Conservation (phyloP, 2,113 vertebrate species). For the Takifugu flavidus region DNA sequence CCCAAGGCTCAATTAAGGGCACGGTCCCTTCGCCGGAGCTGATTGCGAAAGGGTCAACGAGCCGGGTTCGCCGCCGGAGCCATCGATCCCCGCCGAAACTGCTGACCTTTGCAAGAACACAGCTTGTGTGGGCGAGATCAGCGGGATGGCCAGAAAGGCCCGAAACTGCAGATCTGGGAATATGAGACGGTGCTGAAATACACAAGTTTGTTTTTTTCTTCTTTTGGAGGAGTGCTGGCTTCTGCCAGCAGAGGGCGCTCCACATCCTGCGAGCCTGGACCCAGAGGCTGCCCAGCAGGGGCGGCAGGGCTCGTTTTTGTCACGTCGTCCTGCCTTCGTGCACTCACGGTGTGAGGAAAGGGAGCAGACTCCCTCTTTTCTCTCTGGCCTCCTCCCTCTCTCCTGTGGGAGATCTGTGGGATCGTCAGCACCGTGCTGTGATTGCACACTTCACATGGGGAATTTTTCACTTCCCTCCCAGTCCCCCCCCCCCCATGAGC, state of each 20-base stretch:
- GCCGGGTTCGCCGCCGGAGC: constrained; percentile 31
- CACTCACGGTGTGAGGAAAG: too few relatives aligned
- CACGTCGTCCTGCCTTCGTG: not conserved
- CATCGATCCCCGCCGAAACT: constrained; percentile 43
- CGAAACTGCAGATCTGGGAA: constrained; percentile 3
- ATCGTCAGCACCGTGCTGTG: too few relatives aligned
- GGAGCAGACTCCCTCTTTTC: not conserved
- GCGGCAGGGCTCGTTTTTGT: constrained; percentile 1
- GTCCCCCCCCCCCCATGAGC: not conserved
- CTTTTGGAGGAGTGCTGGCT: not conserved
- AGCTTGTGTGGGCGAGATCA: constrained; percentile 6
- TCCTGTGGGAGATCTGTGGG: not conserved
- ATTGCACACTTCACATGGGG: too few relatives aligned
- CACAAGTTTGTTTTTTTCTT: too few relatives aligned
- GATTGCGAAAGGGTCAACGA: constrained; percentile 52
- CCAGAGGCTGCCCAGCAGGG: constrained; percentile 47
- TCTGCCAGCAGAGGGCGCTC: constrained; percentile 68
- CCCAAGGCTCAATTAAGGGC: constrained; percentile 54
- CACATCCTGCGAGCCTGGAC: constrained; percentile 30
- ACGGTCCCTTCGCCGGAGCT: constrained; percentile 32
- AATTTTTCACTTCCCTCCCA: too few relatives aligned
- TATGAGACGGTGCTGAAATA: too few relatives aligned
- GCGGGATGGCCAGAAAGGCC: constrained; percentile 5
- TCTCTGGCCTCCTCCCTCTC: not conserved
- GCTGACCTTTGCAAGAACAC: constrained; percentile 46